phyloP scores from a whole-genome alignment of 92 coral and sea anemone species.

The Palythoa grandiflora region DNA sequence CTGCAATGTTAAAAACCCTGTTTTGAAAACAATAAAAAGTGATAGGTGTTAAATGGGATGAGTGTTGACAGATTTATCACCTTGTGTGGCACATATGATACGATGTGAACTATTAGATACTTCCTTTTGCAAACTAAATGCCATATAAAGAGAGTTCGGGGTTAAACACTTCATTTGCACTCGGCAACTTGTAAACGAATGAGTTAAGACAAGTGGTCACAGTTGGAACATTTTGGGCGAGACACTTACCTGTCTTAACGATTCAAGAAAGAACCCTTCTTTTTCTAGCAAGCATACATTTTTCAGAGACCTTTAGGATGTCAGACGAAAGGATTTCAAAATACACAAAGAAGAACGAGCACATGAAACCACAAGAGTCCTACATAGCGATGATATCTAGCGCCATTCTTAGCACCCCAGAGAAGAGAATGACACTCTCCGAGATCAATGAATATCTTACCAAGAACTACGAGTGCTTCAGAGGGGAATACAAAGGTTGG shows the following conservation, averaged over 20 bases:
- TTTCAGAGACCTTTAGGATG: background rate
- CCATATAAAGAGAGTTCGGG: background rate
- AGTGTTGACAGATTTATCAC: constrained; percentile 17
- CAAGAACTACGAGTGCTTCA: constrained; percentile 59
- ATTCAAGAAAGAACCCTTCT: background rate
- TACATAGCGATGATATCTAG: constrained; percentile 62
- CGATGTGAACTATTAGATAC: constrained; percentile 30
- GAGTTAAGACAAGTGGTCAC: background rate
- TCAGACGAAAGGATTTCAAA: constrained; percentile 1
- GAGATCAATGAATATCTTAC: constrained; percentile 67
- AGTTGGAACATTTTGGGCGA: background rate
- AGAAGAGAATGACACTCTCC: constrained; percentile 61
- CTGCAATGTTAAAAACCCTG: background rate
- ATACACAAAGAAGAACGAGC: background rate
- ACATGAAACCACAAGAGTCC: constrained; percentile 58
- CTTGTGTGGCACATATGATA: constrained; percentile 38
- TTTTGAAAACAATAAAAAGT: constrained; percentile 1
- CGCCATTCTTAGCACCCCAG: constrained; percentile 64
- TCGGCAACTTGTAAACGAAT: background rate
- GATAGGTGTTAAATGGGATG: constrained; percentile 4
- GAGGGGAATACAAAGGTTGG: constrained; percentile 67
- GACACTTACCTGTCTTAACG: background rate
- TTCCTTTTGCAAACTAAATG: constrained; percentile 5
- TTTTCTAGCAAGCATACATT: background rate
- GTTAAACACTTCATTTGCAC: background rate